Percentiles rank a stretch among this genome's conserved stretches.
These are phyloP conservation scores for Cyanocitta stelleri DNA, from an alignment of 2,113 vertebrate species.

Conservation along the genomic window DNA sequence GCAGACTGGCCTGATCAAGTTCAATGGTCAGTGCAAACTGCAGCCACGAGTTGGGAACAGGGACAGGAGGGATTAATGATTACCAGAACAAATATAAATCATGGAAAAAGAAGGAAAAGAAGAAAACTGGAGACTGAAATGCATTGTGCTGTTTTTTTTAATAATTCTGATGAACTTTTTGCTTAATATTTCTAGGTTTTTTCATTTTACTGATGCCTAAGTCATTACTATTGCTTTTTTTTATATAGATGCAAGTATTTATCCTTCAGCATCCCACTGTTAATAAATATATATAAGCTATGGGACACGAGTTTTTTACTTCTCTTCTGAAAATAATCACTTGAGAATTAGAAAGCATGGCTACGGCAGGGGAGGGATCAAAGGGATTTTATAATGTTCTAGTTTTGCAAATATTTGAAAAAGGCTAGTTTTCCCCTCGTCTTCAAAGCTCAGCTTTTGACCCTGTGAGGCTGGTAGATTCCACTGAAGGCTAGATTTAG, in stretches of 20 bases:
- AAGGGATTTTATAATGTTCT: not conserved
- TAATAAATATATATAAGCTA: not conserved
- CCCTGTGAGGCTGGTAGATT: not conserved
- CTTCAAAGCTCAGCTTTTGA: not conserved
- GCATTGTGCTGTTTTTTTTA: rapidly evolving
- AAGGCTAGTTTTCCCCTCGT: not conserved
- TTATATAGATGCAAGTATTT: not conserved
- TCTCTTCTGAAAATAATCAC: not conserved
- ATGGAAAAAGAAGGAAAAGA: not conserved
- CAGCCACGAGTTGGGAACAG: not conserved
- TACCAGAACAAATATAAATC: not conserved
- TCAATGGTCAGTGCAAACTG: not conserved
- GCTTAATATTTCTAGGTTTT: not conserved
- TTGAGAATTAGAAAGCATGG: not conserved
- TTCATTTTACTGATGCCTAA: not conserved
- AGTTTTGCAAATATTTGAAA: not conserved
- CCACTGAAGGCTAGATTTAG: not conserved
- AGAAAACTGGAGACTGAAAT: not conserved
- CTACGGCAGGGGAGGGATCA: not conserved
- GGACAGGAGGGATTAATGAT: not conserved
- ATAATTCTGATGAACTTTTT: not conserved
- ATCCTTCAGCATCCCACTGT: not conserved
- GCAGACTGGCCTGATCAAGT: not conserved
- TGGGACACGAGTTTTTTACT: not conserved
- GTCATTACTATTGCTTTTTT: not conserved